Evolutionary conservation across 2,888 invertebrate species (phyloP), one percentile per base, ranked within the genome.

Genomic region (Spilarctia lutea): DNA sequence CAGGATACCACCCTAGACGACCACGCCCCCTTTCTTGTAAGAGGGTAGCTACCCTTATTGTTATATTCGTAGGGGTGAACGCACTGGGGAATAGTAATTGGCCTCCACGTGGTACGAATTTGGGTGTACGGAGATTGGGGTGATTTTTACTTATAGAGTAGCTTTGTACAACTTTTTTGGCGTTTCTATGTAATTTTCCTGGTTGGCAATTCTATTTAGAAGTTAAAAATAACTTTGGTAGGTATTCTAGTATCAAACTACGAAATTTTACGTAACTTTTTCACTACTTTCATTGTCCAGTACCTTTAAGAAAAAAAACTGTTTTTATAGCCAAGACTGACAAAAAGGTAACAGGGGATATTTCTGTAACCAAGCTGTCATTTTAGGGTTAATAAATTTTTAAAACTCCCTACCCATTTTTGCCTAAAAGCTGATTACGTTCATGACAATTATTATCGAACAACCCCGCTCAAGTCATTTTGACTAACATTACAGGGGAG

Each of bases 21-120:
- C 89, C 92, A 91, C 93, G 92, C 93, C 93, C 88, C 86, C 89
- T 92, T 92, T 93, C 93, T 92, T 89, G 86, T 85, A 83, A 89
- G 87, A 87, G 87, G 85, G 89, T 84, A 86, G 82, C 76, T 76
- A 85, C 88, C 87, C 87, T 80, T 83, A 80, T 78, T 81, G 84
- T 81, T 80, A 79, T 79, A 73, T 78, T 82, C 75, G 80, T 80
- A 75, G 86, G 89, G 90, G 91, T 91, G 89, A 90, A 87, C 82
- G 87, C 86, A 86, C 89, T 78, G 76, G 84, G 88, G 86, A 85
- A 78, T 81, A 79, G 89, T 90, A 91, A 92, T 92, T 92, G 89
- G 90, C 83, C 79, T 86, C 87, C 91, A 90, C 90, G 91, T 90
- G 91, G 84, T 48, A 81, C 72, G 76, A 77, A 82, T 87, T 82